Percentiles rank a stretch among this genome's conserved stretches.
Evolutionary conservation across 1,140 invertebrate species (phyloP).

Genomic region (Saccostrea glomerata): DNA sequence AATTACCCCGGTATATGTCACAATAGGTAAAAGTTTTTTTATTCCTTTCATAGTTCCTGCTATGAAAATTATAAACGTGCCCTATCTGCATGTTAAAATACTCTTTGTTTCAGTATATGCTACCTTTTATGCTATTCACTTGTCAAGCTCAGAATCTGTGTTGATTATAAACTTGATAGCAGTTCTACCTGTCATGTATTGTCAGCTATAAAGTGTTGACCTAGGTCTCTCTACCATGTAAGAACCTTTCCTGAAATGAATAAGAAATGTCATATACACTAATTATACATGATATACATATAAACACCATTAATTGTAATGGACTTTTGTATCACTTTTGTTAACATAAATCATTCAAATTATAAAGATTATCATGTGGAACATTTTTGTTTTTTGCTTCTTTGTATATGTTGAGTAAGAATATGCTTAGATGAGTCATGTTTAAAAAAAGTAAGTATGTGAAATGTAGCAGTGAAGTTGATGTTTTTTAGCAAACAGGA

Average conservation of each 20-base stretch:
- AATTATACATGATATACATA: background rate
- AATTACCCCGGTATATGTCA: background rate
- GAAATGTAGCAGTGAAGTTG: background rate
- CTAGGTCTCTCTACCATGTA: background rate
- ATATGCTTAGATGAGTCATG: no score
- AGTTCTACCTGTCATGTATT: background rate
- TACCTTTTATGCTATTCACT: background rate
- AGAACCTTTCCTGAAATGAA: background rate
- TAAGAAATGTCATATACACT: background rate
- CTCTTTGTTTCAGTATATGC: background rate
- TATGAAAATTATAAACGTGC: background rate
- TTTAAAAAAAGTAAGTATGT: no score
- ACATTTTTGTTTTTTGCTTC: no score
- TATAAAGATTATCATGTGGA: background rate
- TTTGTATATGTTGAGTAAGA: no score
- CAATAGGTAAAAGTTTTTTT: background rate
- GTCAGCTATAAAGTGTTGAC: background rate
- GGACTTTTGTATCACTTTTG: background rate
- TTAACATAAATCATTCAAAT: background rate
- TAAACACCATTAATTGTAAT: background rate
- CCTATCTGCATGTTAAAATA: background rate
- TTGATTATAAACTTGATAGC: background rate
- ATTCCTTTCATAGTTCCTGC: background rate
- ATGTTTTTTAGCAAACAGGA: background rate
- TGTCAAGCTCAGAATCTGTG: background rate